Evolutionary conservation across 2,113 vertebrate species (phyloP).

Genomic region (Urocitellus parryii): DNA sequence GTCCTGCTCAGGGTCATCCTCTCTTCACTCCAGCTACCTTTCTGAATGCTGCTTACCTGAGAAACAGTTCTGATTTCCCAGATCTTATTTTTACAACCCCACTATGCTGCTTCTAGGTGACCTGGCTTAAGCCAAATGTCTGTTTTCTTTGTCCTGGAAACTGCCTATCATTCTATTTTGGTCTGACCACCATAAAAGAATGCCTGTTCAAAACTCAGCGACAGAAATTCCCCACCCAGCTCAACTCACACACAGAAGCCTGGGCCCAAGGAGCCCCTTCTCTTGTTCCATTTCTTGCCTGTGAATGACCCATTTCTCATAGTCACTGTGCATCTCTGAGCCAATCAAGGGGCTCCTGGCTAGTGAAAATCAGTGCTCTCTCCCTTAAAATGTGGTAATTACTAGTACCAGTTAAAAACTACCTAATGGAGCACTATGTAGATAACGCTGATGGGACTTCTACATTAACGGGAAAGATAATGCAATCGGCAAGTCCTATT

Average conservation of each 20-base stretch:
- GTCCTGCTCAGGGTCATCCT: background rate
- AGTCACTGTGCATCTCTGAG: background rate
- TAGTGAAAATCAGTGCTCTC: background rate
- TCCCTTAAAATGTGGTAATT: background rate
- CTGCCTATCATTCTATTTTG: background rate
- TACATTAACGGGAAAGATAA: background rate
- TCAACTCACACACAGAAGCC: background rate
- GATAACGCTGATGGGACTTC: background rate
- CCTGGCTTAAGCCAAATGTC: background rate
- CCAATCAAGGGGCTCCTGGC: background rate
- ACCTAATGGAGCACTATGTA: background rate
- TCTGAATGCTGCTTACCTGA: background rate
- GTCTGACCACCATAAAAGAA: background rate
- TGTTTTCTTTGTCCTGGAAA: background rate
- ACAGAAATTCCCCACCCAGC: background rate
- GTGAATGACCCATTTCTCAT: background rate
- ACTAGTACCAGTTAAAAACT: background rate
- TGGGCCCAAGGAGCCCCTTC: background rate
- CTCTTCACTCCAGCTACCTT: background rate
- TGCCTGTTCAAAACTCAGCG: fast-evolving
- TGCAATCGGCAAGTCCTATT: background rate
- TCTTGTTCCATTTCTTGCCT: background rate
- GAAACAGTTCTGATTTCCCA: background rate
- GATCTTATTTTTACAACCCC: background rate
- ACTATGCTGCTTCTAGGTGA: background rate